A percentile compares a stretch with the other conserved stretches of the same genome.
phyloP scores from a whole-genome alignment of 2,113 vertebrate genomes.

The Rattus norvegicus region DNA sequence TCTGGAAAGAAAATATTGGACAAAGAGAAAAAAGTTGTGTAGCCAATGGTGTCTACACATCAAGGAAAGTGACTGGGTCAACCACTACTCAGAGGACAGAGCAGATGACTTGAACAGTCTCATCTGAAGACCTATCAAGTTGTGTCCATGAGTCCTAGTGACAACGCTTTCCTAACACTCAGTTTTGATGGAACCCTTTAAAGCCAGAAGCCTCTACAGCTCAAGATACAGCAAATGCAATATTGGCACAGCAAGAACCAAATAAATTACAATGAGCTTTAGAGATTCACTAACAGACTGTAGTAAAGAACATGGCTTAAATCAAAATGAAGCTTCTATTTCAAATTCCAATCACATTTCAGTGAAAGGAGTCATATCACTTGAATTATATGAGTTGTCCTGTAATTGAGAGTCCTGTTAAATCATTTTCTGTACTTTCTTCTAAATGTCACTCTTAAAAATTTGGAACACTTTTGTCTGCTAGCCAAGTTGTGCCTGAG shows the following conservation, averaged over 20 bases:
- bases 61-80: constrained; percentile 82
- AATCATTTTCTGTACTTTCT: neutral
- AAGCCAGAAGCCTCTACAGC: neutral
- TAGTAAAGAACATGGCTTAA: constrained; percentile 59
- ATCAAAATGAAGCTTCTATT: constrained; percentile 30
- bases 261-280: neutral
- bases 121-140: neutral
- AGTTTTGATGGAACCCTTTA: neutral
- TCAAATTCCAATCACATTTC: neutral
- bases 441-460: too few species aligned
- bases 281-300: constrained; percentile 11
- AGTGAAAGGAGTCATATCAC: neutral
- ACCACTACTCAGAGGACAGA: constrained; percentile 69
- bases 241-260: constrained; percentile 49
- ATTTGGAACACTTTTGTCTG: too few species aligned
- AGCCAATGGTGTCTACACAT: constrained; percentile 6
- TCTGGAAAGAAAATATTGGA: constrained; percentile 68
- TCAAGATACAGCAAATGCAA: constrained; percentile 62
- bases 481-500: neutral
- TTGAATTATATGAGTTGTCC: neutral
- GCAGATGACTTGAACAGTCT: constrained; percentile 65
- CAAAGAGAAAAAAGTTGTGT: constrained; percentile 81
- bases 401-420: neutral
- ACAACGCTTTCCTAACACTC: neutral
- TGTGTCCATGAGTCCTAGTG: too few species aligned